Conservation (phyloP, 2,888 invertebrate genomes). For the Aricia artaxerxes region DNA sequence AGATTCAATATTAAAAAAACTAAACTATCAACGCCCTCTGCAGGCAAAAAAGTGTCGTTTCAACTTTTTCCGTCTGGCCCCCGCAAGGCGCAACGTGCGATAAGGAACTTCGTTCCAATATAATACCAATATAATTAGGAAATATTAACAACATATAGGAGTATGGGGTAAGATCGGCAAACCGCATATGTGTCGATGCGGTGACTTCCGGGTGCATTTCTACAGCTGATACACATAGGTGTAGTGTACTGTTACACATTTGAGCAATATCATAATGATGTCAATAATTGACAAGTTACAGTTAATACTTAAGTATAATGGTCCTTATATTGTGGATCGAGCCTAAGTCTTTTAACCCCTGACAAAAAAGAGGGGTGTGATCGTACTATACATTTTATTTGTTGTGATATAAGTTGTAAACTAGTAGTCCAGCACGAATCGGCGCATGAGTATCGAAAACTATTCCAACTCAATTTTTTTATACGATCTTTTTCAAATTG, state of each 20-base stretch:
- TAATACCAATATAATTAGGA: not conserved
- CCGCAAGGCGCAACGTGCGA: no score
- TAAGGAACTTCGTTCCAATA: no score
- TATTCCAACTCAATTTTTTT: no score
- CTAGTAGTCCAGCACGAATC: no score
- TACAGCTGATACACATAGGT: not conserved
- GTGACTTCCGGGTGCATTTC: not conserved
- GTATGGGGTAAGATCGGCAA: not conserved
- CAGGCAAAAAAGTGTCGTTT: no score
- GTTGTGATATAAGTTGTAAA: not conserved
- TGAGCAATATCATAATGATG: not conserved
- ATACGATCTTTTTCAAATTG: no score
- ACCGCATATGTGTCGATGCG: slow-evolving; percentile 11
- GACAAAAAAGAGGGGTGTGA: no score
- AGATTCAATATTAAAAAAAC: no score
- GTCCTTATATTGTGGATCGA: not conserved
- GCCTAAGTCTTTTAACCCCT: not conserved
- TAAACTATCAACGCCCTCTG: no score
- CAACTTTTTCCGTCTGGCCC: no score
- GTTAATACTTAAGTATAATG: not conserved
- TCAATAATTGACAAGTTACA: not conserved
- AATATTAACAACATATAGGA: not conserved
- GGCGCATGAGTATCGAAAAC: no score
- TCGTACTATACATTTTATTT: not conserved
- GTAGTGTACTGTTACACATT: not conserved